phyloP scores from a whole-genome alignment of 2,888 invertebrate genomes.

The Amblyteles armatorius region DNA sequence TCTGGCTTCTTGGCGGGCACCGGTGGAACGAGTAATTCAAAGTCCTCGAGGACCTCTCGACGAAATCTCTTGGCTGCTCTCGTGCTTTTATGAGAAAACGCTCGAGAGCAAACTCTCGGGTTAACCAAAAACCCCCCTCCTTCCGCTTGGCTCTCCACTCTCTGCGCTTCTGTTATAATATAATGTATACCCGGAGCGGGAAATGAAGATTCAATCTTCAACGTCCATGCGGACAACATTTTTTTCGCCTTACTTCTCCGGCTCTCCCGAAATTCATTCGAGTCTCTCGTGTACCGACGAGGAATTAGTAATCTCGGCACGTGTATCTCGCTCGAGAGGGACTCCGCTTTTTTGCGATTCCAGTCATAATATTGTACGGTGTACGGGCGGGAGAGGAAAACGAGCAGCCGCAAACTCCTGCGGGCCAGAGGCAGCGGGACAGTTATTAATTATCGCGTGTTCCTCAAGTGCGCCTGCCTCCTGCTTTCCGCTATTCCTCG shows the following conservation, averaged over 20 bases:
- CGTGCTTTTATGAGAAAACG: conserved; percentile 77
- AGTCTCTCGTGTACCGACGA: conserved; percentile 22
- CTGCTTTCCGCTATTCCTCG: conserved; percentile 29
- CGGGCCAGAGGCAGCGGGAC: conserved; percentile 56
- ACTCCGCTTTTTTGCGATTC: conserved; percentile 57
- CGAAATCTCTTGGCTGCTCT: conserved; percentile 58
- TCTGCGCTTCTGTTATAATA: not conserved
- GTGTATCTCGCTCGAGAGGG: conserved; percentile 58
- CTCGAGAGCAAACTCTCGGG: conserved; percentile 74
- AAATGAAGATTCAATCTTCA: conserved; percentile 5
- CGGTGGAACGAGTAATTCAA: conserved; percentile 48
- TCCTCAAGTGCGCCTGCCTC: conserved; percentile 26
- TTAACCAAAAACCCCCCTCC: conserved; percentile 68
- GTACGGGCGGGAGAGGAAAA: conserved; percentile 42
- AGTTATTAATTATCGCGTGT: conserved; percentile 68
- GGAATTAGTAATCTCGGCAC: conserved; percentile 60
- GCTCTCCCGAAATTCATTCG: conserved; percentile 39
- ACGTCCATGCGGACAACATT: not conserved
- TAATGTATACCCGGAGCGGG: not conserved
- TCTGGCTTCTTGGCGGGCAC: conserved; percentile 17
- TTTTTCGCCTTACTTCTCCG: conserved; percentile 58
- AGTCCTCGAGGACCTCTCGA: conserved; percentile 55
- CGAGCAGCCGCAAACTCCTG: conserved; percentile 61
- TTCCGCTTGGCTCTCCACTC: conserved; percentile 66
- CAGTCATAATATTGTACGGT: conserved; percentile 38